These are phyloP conservation scores for Myotis findleyi DNA, from an alignment of 2,797 vertebrate species.

Conservation along the genomic window DNA sequence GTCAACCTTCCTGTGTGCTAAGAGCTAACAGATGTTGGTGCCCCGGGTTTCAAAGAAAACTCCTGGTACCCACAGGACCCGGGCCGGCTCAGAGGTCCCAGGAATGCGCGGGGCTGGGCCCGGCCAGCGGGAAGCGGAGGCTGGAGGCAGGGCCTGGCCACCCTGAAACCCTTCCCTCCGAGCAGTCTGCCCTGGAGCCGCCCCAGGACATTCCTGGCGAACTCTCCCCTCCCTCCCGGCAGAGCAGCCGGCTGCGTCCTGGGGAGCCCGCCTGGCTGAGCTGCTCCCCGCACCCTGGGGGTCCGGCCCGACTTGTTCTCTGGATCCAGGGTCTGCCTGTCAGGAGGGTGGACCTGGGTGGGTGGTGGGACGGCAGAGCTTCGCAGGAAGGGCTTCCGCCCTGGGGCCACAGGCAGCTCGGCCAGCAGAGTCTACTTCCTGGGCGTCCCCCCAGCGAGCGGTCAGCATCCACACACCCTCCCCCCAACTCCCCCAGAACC, in stretches of 20 bases:
- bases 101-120: conserved; percentile 83
- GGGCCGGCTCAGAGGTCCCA: conserved; percentile 84
- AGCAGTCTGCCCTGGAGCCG: conserved; percentile 81
- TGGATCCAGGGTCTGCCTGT: conserved; percentile 86
- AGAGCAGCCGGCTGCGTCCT: conserved; percentile 73
- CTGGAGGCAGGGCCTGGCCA: conserved; percentile 71
- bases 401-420: neutral
- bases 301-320: conserved; percentile 73
- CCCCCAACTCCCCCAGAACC: neutral
- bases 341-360: conserved; percentile 76
- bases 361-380: fast-evolving
- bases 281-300: conserved; percentile 57
- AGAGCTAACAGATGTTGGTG: conserved; percentile 90
- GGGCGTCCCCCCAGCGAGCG: neutral
- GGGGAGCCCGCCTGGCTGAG: neutral
- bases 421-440: neutral
- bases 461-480: neutral
- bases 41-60: conserved; percentile 87
- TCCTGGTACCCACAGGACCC: conserved; percentile 85
- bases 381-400: too few relatives aligned
- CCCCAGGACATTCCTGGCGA: conserved; percentile 81
- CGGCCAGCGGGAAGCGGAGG: conserved; percentile 61
- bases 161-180: conserved; percentile 76
- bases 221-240: conserved; percentile 64
- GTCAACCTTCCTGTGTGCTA: conserved; percentile 87